Percentiles rank a stretch among this genome's conserved stretches.
These are phyloP conservation scores for Icerya purchasi DNA, from an alignment of 2,888 invertebrate species.

Conservation along the genomic window DNA sequence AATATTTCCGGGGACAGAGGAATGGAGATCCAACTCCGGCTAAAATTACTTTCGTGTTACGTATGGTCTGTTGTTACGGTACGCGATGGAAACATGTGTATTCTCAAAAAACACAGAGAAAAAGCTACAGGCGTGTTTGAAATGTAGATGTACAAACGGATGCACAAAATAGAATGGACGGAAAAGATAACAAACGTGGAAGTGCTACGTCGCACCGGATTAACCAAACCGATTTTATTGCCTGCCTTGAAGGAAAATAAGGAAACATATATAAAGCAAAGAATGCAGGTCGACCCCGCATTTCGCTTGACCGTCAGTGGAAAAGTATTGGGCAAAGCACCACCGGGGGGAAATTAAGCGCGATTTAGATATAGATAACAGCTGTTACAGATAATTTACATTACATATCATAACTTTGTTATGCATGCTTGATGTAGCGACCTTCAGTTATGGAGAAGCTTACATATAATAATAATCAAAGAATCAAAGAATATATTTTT, in stretches of 20 bases:
- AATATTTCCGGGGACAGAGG: background rate
- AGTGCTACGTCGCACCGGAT: background rate
- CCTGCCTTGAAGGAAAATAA: background rate
- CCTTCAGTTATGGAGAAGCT: too few relatives aligned
- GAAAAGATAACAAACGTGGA: background rate
- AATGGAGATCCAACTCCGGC: background rate
- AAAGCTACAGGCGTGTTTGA: background rate
- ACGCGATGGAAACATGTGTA: background rate
- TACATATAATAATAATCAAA: too few relatives aligned
- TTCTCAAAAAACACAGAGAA: background rate
- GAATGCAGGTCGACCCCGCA: background rate
- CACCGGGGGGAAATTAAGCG: background rate
- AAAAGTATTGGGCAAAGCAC: background rate
- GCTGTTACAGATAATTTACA: background rate
- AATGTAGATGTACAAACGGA: background rate
- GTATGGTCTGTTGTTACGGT: background rate
- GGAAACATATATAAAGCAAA: background rate
- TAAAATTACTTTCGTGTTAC: background rate
- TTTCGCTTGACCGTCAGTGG: background rate
- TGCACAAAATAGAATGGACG: background rate
- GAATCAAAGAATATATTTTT: too few relatives aligned
- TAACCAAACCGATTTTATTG: background rate
- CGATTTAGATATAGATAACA: background rate
- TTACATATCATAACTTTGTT: too few relatives aligned
- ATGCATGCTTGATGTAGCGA: too few relatives aligned